Conservation (phyloP, 1,140 invertebrate species). For the Glossosoma conforme region DNA sequence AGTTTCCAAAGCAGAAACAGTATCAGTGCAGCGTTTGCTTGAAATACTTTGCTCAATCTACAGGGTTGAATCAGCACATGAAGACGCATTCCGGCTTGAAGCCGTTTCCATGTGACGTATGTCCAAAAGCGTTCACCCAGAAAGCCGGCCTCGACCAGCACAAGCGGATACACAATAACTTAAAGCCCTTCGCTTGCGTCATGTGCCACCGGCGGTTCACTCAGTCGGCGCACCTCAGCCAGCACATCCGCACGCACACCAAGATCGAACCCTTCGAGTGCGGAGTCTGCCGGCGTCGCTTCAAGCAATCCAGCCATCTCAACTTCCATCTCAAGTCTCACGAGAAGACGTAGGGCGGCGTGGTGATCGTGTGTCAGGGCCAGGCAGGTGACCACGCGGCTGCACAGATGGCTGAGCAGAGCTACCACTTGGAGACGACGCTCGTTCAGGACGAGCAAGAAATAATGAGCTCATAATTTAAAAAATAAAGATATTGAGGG, state of each 20-base stretch:
- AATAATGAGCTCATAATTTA: no score
- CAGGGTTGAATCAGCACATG: slow-evolving; percentile 56
- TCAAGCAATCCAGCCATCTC: slow-evolving; percentile 48
- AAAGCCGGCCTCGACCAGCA: slow-evolving; percentile 53
- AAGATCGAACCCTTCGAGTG: slow-evolving; percentile 75
- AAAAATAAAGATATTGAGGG: no score
- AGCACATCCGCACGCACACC: slow-evolving; percentile 48
- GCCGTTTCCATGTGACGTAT: slow-evolving; percentile 58
- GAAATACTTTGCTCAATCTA: slow-evolving; percentile 81
- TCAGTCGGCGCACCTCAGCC: slow-evolving; percentile 45
- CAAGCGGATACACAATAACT: slow-evolving; percentile 54
- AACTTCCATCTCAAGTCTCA: slow-evolving; percentile 48
- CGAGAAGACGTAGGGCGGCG: no score
- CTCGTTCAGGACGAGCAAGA: no score
- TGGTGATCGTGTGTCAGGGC: no score
- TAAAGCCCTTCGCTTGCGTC: slow-evolving; percentile 62
- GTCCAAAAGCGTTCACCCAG: slow-evolving; percentile 71
- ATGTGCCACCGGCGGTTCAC: slow-evolving; percentile 64
- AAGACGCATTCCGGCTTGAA: slow-evolving; percentile 62
- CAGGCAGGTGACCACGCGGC: no score
- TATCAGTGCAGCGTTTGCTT: slow-evolving; percentile 80
- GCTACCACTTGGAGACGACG: no score
- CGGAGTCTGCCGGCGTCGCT: slow-evolving; percentile 52
- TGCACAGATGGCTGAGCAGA: no score
- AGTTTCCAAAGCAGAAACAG: slow-evolving; percentile 63